Percentiles rank a stretch among this genome's conserved stretches.
Conservation (phyloP, 2,888 invertebrate genomes). For the Lasioglossum calceatum region DNA sequence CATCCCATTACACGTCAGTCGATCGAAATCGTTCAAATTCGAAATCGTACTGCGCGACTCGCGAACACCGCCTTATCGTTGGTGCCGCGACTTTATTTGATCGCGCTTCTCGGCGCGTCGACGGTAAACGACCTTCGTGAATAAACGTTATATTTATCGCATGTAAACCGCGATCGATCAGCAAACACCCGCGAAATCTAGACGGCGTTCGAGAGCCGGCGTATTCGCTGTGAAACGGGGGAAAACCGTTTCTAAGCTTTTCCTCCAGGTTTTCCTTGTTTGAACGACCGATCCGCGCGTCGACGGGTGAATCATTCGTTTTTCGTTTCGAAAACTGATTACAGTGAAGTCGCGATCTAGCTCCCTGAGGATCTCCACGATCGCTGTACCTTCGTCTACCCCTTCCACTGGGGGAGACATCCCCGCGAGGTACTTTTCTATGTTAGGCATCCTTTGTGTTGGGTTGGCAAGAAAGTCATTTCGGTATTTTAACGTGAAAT, state of each 20-base stretch:
- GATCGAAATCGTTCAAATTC: background rate
- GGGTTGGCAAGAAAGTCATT: too few species aligned
- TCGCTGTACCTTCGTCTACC: too few species aligned
- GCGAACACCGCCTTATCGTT: constrained; percentile 63
- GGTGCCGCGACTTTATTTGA: constrained; percentile 71
- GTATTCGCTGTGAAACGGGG: background rate
- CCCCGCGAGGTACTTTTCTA: too few species aligned
- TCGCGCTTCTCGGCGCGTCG: constrained; percentile 53
- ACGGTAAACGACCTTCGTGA: constrained; percentile 63
- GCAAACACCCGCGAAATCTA: constrained; percentile 3
- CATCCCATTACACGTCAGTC: background rate
- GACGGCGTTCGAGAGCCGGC: background rate
- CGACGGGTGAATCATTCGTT: background rate
- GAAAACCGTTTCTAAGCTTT: background rate
- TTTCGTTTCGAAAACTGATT: background rate
- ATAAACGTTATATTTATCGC: constrained; percentile 60
- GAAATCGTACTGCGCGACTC: background rate
- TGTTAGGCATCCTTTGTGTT: too few species aligned
- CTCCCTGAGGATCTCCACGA: too few species aligned
- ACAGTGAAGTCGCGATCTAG: too few species aligned
- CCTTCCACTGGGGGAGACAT: too few species aligned
- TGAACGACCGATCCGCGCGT: background rate
- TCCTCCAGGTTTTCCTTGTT: too few species aligned
- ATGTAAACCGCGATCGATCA: constrained; percentile 2
- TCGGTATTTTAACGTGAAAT: too few species aligned